Conservation (phyloP, 2,888 invertebrate genomes). For the Tetropium fuscum region DNA sequence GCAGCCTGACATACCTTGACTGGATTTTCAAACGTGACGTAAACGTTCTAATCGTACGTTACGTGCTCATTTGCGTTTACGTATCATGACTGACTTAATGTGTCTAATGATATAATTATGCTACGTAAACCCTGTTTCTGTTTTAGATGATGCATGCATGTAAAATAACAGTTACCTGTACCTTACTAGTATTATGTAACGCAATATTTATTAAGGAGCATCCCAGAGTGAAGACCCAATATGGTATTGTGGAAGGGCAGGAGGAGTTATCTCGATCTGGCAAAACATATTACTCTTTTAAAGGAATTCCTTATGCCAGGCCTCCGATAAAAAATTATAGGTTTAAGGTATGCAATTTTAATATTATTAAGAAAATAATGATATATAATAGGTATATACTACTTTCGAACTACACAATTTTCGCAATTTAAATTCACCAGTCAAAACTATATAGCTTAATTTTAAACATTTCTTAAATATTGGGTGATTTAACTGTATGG, state of each 20-base stretch:
- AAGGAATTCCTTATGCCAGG: constrained; percentile 52
- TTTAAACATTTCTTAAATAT: too few species aligned
- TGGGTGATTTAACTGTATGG: too few species aligned
- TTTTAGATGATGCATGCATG: constrained; percentile 15
- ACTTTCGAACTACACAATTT: neutral
- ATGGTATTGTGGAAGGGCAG: constrained; percentile 43
- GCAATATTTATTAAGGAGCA: constrained; percentile 16
- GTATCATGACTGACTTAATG: too few species aligned
- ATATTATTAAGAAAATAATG: too few species aligned
- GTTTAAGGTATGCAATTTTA: too few species aligned
- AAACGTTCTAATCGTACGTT: too few species aligned
- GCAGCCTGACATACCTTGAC: too few species aligned
- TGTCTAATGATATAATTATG: too few species aligned
- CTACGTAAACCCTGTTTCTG: neutral
- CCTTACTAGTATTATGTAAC: constrained; percentile 17
- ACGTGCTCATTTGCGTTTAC: too few species aligned
- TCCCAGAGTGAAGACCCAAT: constrained; percentile 33
- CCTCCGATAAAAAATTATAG: constrained; percentile 50
- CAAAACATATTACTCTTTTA: constrained; percentile 44
- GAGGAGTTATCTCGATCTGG: constrained; percentile 38
- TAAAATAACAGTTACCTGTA: constrained; percentile 5
- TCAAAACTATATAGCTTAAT: too few species aligned
- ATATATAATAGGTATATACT: too few species aligned
- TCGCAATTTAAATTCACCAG: neutral
- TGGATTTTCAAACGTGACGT: too few species aligned